phyloP scores from a whole-genome alignment of 2,113 vertebrate species.

The Xiphophorus couchianus region DNA sequence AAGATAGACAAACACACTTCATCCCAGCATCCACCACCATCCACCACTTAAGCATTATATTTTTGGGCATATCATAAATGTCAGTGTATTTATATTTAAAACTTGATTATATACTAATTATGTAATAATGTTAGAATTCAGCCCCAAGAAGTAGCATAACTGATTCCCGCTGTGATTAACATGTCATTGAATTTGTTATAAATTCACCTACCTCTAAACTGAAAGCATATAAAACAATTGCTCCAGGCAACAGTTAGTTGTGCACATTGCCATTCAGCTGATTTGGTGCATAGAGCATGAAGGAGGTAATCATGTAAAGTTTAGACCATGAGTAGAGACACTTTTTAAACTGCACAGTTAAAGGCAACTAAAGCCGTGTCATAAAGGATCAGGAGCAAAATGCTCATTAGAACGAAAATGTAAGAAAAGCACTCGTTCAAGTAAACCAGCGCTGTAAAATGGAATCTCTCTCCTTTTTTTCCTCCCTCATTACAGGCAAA shows the following conservation, averaged over 20 bases:
- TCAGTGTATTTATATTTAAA: neutral
- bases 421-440: slow-evolving; percentile 61
- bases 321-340: slow-evolving; percentile 45
- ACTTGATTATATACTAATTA: neutral
- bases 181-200: neutral
- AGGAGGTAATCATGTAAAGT: slow-evolving; percentile 55
- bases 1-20: too few species aligned
- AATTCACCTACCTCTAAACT: neutral
- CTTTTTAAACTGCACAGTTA: slow-evolving; percentile 47
- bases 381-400: slow-evolving; percentile 64
- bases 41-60: neutral
- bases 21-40: too few species aligned
- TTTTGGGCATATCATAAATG: neutral
- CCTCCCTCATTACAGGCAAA: slow-evolving; percentile 80
- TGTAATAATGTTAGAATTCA: neutral
- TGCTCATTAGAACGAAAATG: slow-evolving; percentile 70
- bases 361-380: slow-evolving; percentile 36
- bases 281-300: slow-evolving; percentile 28
- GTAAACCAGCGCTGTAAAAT: slow-evolving; percentile 67
- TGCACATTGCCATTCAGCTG: slow-evolving; percentile 40
- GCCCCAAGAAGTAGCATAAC: neutral
- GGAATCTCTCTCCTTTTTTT: slow-evolving; percentile 54
- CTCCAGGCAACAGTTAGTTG: neutral
- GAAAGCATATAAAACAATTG: neutral
- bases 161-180: neutral